Evolutionary conservation across 2,113 vertebrate genomes (phyloP), one percentile per base, ranked within the genome.

Genomic region (Lycocorax pyrrhopterus): DNA sequence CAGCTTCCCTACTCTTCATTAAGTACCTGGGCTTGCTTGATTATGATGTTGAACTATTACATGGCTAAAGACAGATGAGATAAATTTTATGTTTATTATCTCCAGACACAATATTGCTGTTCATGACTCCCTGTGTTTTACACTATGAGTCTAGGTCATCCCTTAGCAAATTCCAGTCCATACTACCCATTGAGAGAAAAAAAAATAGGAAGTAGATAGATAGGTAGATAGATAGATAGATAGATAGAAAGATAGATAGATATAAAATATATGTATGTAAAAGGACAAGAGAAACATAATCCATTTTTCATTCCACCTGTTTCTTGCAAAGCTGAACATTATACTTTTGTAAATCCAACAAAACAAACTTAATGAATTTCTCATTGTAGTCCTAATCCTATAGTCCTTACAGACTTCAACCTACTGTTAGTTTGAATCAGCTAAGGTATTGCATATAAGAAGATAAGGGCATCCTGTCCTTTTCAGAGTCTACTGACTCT

Each of bases 241-340:
- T 20, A 19, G 13, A 11, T 22, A 59, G 22, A 10, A 21, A 29
- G 9, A 27, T 44, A 58, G 12, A 46, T 27, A 63, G 29, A 60
- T 35, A 35, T 3, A 37, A 52, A 60, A 46, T 53, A 46, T 21
- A 29, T 0, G 0, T 37, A 6, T 19, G 6, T 26, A 60, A 73
- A 72, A 84, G 5, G 8, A 46, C 49, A 39, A 68, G 4, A 47
- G 6, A 68, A 69, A 67, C 16, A 7, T n/a, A 14, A 60, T 51
- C 1, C 10, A 51, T 16, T 7, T 68, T 53, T 62, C 7, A 43
- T 84, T 81, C 5, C 27, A 60, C 13, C 9, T 76, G 3, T 69
- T 90, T 21, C 8, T 25, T 67, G 29, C 4, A 71, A 84, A 84
- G 6, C 10, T 59, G 21, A 67, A 35, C 4, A 83, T 84, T 49